Conservation (phyloP, 2,888 invertebrate species). For the Sussaba pulchella region DNA sequence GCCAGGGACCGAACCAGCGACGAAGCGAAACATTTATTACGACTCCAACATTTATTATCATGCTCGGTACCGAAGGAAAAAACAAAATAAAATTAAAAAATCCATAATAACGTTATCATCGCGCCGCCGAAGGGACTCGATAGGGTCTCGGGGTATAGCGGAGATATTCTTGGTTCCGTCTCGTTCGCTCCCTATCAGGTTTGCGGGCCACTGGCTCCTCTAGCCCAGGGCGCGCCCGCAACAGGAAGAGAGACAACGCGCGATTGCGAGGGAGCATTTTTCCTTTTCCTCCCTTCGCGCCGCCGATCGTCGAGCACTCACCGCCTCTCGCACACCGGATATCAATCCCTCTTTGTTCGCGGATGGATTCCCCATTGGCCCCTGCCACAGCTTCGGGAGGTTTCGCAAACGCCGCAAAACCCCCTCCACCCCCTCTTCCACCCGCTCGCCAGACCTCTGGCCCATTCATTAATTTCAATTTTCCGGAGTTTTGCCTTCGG, state of each 20-base stretch:
- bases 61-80: conserved; percentile 34
- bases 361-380: conserved; percentile 75
- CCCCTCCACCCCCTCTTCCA: conserved; percentile 30
- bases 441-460: conserved; percentile 64
- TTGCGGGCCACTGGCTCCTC: conserved; percentile 29
- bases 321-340: conserved; percentile 63
- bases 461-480: conserved; percentile 84
- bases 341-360: conserved; percentile 76
- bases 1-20: neutral
- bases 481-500: conserved; percentile 82
- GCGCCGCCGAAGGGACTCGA: conserved; percentile 47
- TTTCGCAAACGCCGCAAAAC: conserved; percentile 60
- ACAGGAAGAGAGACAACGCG: too few relatives aligned
- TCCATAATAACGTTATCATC: conserved; percentile 66
- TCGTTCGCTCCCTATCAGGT: conserved; percentile 33
- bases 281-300: conserved; percentile 4
- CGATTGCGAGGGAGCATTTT: neutral
- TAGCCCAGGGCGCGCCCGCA: conserved; percentile 19
- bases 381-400: conserved; percentile 61
- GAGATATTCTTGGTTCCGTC: conserved; percentile 37
- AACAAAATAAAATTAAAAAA: conserved; percentile 52
- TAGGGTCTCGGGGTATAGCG: conserved; percentile 40
- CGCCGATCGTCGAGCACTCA: conserved; percentile 51
- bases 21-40: conserved; percentile 38
- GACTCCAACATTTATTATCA: conserved; percentile 41